Conservation (phyloP, 1,140 invertebrate species). For the Sinonovacula constricta region DNA sequence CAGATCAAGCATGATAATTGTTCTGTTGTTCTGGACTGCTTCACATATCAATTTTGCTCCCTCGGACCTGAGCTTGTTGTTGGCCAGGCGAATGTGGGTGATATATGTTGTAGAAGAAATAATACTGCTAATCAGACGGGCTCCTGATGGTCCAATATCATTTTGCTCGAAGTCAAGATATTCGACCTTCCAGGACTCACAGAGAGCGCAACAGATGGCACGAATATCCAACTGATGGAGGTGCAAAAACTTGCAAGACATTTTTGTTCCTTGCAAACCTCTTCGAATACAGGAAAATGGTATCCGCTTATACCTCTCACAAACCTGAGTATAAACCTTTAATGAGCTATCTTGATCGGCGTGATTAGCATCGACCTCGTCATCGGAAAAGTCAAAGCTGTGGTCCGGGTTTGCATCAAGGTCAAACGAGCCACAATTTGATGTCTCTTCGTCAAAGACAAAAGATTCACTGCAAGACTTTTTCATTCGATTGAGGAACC, state of each 20-base stretch:
- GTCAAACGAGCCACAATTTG: too few relatives aligned
- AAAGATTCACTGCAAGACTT: too few relatives aligned
- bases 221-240: slow-evolving; percentile 5
- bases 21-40: slow-evolving; percentile 15
- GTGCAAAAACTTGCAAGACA: slow-evolving; percentile 20
- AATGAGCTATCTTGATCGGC: too few relatives aligned
- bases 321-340: too few relatives aligned
- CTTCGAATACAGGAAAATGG: neutral
- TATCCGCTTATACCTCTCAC: too few relatives aligned
- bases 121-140: neutral
- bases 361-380: too few relatives aligned
- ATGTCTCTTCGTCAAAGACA: too few relatives aligned
- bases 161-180: slow-evolving; percentile 22
- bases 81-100: slow-evolving; percentile 22
- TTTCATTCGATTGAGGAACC: too few relatives aligned
- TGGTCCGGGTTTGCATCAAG: too few relatives aligned
- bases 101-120: slow-evolving; percentile 3
- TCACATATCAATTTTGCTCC: slow-evolving; percentile 26
- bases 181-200: neutral
- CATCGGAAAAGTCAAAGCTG: too few relatives aligned
- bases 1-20: slow-evolving; percentile 23
- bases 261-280: neutral
- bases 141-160: neutral
- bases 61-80: slow-evolving; percentile 34
- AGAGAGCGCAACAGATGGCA: slow-evolving; percentile 9